phyloP scores from a whole-genome alignment of 2,113 vertebrate species.

The Crotophaga sulcirostris region DNA sequence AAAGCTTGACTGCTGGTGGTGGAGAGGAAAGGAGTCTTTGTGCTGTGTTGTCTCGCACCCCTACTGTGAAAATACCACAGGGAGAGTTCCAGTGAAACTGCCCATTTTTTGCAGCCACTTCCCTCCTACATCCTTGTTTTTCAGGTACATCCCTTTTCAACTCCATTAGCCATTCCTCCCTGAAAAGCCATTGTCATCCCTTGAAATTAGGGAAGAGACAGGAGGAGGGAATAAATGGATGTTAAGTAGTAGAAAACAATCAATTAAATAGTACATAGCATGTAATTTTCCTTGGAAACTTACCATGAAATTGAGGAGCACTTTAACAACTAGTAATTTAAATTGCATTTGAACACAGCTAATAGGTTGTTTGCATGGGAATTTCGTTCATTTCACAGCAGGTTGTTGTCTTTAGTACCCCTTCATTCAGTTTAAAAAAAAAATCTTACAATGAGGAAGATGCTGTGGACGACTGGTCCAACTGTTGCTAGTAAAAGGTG shows the following conservation, averaged over 20 bases:
- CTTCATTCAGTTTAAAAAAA: conserved; percentile 51
- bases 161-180: neutral
- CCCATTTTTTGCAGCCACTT: conserved; percentile 46
- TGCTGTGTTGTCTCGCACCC: neutral
- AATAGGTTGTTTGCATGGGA: conserved; percentile 77
- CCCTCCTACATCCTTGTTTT: conserved; percentile 52
- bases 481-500: neutral
- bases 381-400: conserved; percentile 73
- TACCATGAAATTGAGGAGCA: conserved; percentile 75
- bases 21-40: neutral
- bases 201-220: conserved; percentile 65
- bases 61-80: conserved; percentile 11
- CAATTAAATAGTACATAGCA: conserved; percentile 78
- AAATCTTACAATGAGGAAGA: neutral
- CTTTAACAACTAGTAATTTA: conserved; percentile 79
- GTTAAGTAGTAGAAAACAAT: conserved; percentile 81
- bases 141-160: conserved; percentile 65
- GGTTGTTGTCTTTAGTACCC: conserved; percentile 61
- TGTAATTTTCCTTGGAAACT: conserved; percentile 81
- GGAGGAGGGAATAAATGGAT: conserved; percentile 71
- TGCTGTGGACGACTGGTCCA: neutral
- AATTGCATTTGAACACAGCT: conserved; percentile 76
- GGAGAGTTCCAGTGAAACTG: conserved; percentile 23
- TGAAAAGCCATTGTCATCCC: conserved; percentile 65
- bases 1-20: neutral